phyloP scores from a whole-genome alignment of 2,113 vertebrate genomes.

The Sturnira hondurensis region DNA sequence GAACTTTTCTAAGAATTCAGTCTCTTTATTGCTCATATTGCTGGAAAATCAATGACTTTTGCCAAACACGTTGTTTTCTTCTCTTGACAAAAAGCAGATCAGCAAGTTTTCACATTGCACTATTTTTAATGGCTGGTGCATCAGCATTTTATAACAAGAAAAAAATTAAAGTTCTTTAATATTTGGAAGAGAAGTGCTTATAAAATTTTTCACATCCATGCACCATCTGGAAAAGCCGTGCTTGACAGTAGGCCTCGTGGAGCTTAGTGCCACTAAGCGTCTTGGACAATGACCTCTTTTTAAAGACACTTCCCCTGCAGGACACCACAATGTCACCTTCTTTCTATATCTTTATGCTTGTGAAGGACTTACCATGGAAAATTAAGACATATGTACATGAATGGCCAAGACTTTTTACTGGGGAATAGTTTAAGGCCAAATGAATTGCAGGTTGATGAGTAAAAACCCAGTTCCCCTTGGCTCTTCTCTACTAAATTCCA shows the following conservation, averaged over 20 bases:
- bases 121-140: slow-evolving; percentile 52
- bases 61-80: slow-evolving; percentile 61
- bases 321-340: neutral
- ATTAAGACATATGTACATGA: neutral
- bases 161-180: slow-evolving; percentile 38
- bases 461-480: neutral
- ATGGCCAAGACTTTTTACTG: neutral
- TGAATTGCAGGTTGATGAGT: slow-evolving; percentile 15
- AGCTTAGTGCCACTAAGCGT: neutral
- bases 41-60: slow-evolving; percentile 29
- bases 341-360: neutral
- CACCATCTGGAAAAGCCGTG: slow-evolving; percentile 52
- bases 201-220: slow-evolving; percentile 43
- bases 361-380: slow-evolving; percentile 23
- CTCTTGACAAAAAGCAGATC: slow-evolving; percentile 53
- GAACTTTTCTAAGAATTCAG: slow-evolving; percentile 41
- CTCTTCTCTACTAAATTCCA: neutral
- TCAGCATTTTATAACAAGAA: slow-evolving; percentile 55
- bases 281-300: slow-evolving; percentile 9
- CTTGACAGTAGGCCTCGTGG: neutral
- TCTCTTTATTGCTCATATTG: slow-evolving; percentile 30
- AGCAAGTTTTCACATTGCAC: slow-evolving; percentile 53
- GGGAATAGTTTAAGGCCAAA: slow-evolving; percentile 25
- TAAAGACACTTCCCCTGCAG: slow-evolving; percentile 24
- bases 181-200: slow-evolving; percentile 50